Evolutionary conservation across 92 coral and sea anemone species (phyloP).

Genomic region (Zoanthus gigantus): DNA sequence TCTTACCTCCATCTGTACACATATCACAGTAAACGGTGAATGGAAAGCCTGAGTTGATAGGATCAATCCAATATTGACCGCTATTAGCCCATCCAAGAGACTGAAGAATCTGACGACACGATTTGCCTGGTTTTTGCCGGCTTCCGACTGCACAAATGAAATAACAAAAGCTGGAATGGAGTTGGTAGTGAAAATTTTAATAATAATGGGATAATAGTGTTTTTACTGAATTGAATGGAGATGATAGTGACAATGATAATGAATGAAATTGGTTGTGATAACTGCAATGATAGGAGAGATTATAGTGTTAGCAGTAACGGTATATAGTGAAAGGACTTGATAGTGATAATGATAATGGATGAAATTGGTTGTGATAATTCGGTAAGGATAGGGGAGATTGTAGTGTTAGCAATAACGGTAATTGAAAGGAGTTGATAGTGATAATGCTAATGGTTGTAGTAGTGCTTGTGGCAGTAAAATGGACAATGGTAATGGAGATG

Average conservation of each 20-base stretch:
- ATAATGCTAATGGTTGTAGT: neutral
- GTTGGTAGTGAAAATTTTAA: no score
- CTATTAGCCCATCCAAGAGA: neutral
- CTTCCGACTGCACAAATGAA: neutral
- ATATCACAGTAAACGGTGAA: neutral
- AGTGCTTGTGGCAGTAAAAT: neutral
- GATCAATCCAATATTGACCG: slow-evolving; percentile 7
- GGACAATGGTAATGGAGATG: neutral
- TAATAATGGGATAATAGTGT: no score
- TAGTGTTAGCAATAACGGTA: neutral
- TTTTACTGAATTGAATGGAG: no score
- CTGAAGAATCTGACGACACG: slow-evolving; percentile 3
- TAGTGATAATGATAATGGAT: no score
- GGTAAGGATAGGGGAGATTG: neutral
- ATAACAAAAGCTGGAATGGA: neutral
- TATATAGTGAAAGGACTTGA: neutral
- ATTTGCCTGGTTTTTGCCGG: neutral
- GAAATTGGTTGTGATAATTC: no score
- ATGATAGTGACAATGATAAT: no score
- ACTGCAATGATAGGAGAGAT: neutral
- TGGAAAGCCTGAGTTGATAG: neutral
- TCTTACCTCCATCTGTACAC: neutral
- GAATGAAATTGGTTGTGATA: no score
- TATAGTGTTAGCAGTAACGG: neutral
- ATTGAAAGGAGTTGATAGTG: neutral